A percentile compares a stretch with the other conserved stretches of the same genome.
phyloP scores from a whole-genome alignment of 2,113 vertebrate species.

The Engraulis encrasicolus region DNA sequence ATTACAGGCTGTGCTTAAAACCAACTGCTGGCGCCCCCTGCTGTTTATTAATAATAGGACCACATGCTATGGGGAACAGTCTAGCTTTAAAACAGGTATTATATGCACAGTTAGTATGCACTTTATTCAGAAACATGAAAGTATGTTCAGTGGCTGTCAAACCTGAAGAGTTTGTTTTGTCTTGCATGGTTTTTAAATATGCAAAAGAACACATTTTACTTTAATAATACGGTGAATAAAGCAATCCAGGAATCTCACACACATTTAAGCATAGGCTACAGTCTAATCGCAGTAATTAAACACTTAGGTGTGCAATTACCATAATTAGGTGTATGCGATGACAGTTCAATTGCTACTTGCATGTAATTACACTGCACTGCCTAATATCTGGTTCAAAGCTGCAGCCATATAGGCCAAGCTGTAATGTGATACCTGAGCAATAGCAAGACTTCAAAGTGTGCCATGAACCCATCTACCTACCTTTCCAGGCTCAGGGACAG shows the following conservation, averaged over 20 bases:
- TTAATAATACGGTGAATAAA: neutral
- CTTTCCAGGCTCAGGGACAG: neutral
- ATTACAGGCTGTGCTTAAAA: constrained; percentile 28
- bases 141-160: neutral
- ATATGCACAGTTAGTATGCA: neutral
- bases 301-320: neutral
- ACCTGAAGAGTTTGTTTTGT: neutral
- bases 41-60: constrained; percentile 57
- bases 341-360: neutral
- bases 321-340: neutral
- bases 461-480: neutral
- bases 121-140: neutral
- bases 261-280: neutral
- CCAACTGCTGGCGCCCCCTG: constrained; percentile 75
- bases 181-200: neutral
- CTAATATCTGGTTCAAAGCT: constrained; percentile 2
- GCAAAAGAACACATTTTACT: neutral
- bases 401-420: neutral
- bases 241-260: neutral
- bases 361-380: neutral
- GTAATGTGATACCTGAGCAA: neutral
- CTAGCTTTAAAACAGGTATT: neutral
- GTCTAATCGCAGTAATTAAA: neutral
- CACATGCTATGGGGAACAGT: constrained; percentile 16
- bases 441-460: neutral